phyloP scores from a whole-genome alignment of 2,797 vertebrate genomes.

The Falco concolor region DNA sequence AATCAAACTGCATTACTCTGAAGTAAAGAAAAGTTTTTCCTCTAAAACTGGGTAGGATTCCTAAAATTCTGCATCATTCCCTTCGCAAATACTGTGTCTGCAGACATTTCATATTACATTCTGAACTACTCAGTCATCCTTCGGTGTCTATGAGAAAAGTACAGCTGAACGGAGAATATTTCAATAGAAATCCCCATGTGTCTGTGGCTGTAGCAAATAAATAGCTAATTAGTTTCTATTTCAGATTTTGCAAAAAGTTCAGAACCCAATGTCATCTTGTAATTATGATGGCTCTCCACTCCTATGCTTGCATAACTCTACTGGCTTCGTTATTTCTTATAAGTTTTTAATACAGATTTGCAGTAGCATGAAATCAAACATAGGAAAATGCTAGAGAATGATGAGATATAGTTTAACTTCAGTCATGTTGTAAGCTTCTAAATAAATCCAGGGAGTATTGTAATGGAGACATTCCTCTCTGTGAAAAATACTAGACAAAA shows the following conservation, averaged over 20 bases:
- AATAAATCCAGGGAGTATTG: background rate
- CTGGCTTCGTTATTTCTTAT: background rate
- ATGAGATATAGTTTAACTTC: background rate
- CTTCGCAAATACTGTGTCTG: background rate
- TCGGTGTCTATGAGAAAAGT: background rate
- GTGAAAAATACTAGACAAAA: background rate
- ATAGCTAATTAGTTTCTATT: background rate
- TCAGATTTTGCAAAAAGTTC: background rate
- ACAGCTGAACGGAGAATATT: background rate
- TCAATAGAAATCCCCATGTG: background rate
- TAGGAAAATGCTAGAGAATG: background rate
- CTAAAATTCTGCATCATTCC: background rate
- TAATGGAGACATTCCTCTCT: background rate
- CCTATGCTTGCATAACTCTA: background rate
- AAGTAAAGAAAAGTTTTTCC: constrained; percentile 24
- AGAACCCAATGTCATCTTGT: background rate
- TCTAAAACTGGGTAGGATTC: background rate
- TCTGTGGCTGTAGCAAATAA: background rate
- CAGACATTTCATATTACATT: background rate
- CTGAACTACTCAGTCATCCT: background rate
- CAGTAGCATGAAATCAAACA: background rate
- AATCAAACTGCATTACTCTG: constrained; percentile 23
- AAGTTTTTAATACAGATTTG: background rate
- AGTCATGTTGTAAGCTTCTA: background rate
- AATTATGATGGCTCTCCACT: background rate